Percentiles rank a stretch among this genome's conserved stretches.
phyloP scores from a whole-genome alignment of 2,888 invertebrate species.

The Augochlorella aurata region DNA sequence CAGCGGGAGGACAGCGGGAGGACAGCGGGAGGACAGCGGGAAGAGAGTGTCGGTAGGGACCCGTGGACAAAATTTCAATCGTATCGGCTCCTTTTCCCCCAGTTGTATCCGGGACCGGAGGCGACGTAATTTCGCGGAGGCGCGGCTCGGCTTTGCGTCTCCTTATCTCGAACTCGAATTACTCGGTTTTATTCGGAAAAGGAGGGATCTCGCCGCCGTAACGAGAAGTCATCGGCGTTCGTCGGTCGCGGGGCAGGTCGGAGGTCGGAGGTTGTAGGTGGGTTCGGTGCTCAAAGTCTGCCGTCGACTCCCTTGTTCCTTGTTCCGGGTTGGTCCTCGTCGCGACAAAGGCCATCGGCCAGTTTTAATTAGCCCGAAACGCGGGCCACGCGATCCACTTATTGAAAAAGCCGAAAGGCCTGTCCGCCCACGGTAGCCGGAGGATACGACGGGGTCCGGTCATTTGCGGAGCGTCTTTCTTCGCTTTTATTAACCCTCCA shows the following conservation, averaged over 20 bases:
- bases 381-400: slow-evolving; percentile 29
- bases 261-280: background rate
- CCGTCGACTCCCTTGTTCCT: slow-evolving; percentile 32
- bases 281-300: slow-evolving; percentile 29
- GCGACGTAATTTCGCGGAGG: slow-evolving; percentile 60
- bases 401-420: slow-evolving; percentile 37
- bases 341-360: slow-evolving; percentile 44
- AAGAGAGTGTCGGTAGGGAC: slow-evolving; percentile 32
- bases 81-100: slow-evolving; percentile 21
- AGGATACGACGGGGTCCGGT: slow-evolving; percentile 39
- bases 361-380: slow-evolving; percentile 55
- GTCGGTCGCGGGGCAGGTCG: background rate
- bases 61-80: slow-evolving; percentile 57
- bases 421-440: slow-evolving; percentile 14
- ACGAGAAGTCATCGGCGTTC: slow-evolving; percentile 59
- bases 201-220: slow-evolving; percentile 42
- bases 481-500: slow-evolving; percentile 60
- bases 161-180: slow-evolving; percentile 66
- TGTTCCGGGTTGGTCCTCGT: background rate
- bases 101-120: slow-evolving; percentile 29
- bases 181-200: slow-evolving; percentile 65
- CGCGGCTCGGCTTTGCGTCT: slow-evolving; percentile 35
- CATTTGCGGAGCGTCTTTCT: slow-evolving; percentile 53
- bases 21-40: no score
- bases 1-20: no score